Evolutionary conservation across 1,140 invertebrate species (phyloP), one percentile per base, ranked within the genome.

Genomic region (Arctopsyche grandis): DNA sequence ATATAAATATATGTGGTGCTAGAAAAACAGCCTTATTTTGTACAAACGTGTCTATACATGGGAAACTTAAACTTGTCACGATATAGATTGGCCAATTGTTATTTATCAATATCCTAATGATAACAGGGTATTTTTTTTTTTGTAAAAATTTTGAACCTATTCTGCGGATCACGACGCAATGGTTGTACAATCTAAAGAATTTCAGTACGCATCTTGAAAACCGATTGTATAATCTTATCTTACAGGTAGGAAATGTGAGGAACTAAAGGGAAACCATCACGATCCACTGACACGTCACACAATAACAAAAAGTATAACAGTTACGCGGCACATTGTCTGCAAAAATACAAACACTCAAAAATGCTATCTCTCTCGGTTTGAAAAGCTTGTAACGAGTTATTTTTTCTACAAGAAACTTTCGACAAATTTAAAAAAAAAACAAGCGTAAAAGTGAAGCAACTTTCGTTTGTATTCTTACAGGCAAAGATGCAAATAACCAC

Each of bases 11-110:
- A 63, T 52, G 44, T 46, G 83, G 89, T 90, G 89, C 89, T 90
- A 90, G 89, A 90, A 89, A 89, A 89, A 90, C 89, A 89, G 88
- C 88, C 87, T 79, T 82, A 74, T 78, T 78, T 56, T 21, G 21
- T 16, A n/a, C 9, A 76, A 66, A 9, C 26, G 56, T 21, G 38
- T 60, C n/a, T 77, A 77, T 16, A 69, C 24, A 66, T 66, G 21
- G 24, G 21, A 66, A 66, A 77, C 22, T 71, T 38, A 12, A 77
- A 77, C 48, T 77, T 77, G 29, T 56, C n/a, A 77, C 46, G 71
- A 38, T 44, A 75, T 75, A 26, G 48, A 71, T 82, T 80, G 81
- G 81, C 79, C 79, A 82, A 82, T 82, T 75, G 78, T 81, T 63
- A 46, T 58, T 38, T 63, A 60, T 58, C 12, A 43, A 22, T 69